Conservation (phyloP, 2,888 invertebrate species). For the Stegana nigrithorax region DNA sequence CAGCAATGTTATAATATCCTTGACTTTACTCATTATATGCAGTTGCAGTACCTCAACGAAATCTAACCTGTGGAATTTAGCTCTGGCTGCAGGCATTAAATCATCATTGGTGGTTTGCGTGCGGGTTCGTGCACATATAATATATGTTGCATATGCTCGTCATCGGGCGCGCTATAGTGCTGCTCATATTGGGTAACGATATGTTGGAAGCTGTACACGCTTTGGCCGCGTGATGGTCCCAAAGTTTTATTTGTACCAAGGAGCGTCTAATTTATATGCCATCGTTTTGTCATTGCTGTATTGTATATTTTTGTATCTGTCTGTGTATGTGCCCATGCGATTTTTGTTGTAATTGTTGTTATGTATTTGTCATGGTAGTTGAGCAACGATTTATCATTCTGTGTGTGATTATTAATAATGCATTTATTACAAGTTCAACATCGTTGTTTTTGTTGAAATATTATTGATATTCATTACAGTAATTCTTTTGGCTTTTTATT, state of each 20-base stretch:
- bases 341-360: slow-evolving; percentile 29
- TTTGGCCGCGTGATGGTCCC: slow-evolving; percentile 52
- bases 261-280: too few relatives aligned
- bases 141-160: slow-evolving; percentile 56
- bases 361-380: slow-evolving; percentile 33
- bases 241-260: too few relatives aligned
- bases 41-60: too few relatives aligned
- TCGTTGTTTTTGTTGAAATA: too few relatives aligned
- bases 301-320: not conserved
- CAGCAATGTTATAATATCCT: slow-evolving; percentile 62
- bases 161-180: slow-evolving; percentile 53
- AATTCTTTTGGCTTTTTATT: too few relatives aligned
- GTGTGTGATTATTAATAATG: too few relatives aligned
- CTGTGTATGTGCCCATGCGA: slow-evolving; percentile 20
- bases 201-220: too few relatives aligned
- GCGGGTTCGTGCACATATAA: slow-evolving; percentile 30
- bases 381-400: slow-evolving; percentile 51
- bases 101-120: slow-evolving; percentile 59
- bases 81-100: slow-evolving; percentile 60
- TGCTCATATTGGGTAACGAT: too few relatives aligned
- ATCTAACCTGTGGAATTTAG: slow-evolving; percentile 18
- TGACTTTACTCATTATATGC: slow-evolving; percentile 57
- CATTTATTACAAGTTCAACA: too few relatives aligned
- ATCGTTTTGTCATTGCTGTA: too few relatives aligned
- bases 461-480: too few relatives aligned